These are phyloP conservation scores for Thymelicus lineola DNA, from an alignment of 2,888 invertebrate species.

Conservation along the genomic window DNA sequence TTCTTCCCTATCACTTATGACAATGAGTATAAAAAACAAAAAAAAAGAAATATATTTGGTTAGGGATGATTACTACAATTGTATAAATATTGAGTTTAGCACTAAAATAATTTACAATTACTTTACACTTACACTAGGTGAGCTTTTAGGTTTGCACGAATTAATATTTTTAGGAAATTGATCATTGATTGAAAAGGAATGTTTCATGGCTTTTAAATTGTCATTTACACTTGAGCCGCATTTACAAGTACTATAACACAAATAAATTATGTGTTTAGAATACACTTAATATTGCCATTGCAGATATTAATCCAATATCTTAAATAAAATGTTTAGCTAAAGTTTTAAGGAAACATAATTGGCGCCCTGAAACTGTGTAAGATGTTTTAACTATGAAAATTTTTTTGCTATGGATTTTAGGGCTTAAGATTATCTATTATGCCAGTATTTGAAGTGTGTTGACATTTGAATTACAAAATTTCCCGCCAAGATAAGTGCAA, in stretches of 20 bases:
- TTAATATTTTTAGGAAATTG: not conserved
- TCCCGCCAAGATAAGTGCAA: not conserved
- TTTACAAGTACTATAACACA: not conserved
- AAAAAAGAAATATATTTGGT: conserved; percentile 22
- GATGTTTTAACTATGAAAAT: too few species aligned
- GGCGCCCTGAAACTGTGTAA: too few species aligned
- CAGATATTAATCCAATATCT: too few species aligned
- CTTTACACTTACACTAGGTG: conserved; percentile 73
- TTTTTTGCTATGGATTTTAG: too few species aligned
- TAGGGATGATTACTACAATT: conserved; percentile 21
- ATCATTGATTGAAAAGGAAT: conserved; percentile 26
- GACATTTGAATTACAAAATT: not conserved
- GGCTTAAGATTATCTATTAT: too few species aligned
- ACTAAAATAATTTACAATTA: conserved; percentile 75
- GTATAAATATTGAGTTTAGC: conserved; percentile 45
- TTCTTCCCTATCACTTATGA: not conserved
- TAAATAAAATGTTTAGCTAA: too few species aligned
- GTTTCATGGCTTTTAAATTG: conserved; percentile 26
- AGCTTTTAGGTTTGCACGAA: conserved; percentile 51
- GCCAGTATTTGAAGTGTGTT: not conserved
- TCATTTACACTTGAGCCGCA: conserved; percentile 12
- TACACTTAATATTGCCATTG: too few species aligned
- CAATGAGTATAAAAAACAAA: conserved; percentile 1
- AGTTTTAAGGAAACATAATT: too few species aligned
- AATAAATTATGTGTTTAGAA: not conserved